phyloP scores from a whole-genome alignment of 1,140 invertebrate genomes.

The Gonatopus flavifemur region DNA sequence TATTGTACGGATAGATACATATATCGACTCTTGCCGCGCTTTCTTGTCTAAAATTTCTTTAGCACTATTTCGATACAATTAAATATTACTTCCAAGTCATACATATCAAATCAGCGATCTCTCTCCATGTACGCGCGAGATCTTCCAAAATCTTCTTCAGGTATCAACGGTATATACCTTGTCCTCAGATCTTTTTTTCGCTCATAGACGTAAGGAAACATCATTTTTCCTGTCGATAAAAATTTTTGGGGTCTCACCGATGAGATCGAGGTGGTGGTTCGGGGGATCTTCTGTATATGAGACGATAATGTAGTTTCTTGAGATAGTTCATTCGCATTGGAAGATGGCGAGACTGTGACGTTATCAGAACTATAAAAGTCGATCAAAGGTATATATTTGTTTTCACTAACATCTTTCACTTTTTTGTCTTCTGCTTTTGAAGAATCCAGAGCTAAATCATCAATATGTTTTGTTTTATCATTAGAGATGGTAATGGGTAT shows the following conservation, averaged over 20 bases:
- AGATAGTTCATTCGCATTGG: constrained; percentile 11
- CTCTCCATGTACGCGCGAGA: constrained; percentile 14
- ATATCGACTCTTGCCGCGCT: too few species aligned
- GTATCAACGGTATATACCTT: constrained; percentile 52
- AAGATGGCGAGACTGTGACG: neutral
- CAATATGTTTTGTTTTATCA: constrained; percentile 3
- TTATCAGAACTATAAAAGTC: constrained; percentile 32
- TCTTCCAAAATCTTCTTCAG: constrained; percentile 44
- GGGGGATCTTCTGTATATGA: constrained; percentile 47
- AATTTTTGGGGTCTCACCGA: neutral
- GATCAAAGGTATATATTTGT: constrained; percentile 48
- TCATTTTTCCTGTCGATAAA: constrained; percentile 24
- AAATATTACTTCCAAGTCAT: too few species aligned
- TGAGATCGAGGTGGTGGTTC: neutral
- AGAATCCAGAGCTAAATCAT: constrained; percentile 1
- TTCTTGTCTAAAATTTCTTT: too few species aligned
- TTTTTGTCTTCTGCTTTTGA: neutral
- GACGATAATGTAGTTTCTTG: constrained; percentile 23
- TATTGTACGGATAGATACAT: too few species aligned
- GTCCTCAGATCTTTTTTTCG: constrained; percentile 49
- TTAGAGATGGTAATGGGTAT: constrained; percentile 26
- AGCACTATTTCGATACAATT: too few species aligned
- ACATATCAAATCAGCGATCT: constrained; percentile 35
- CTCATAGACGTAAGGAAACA: constrained; percentile 53
- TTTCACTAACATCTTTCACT: constrained; percentile 25